phyloP scores from a whole-genome alignment of 2,888 invertebrate species.

The Cetonia aurata region DNA sequence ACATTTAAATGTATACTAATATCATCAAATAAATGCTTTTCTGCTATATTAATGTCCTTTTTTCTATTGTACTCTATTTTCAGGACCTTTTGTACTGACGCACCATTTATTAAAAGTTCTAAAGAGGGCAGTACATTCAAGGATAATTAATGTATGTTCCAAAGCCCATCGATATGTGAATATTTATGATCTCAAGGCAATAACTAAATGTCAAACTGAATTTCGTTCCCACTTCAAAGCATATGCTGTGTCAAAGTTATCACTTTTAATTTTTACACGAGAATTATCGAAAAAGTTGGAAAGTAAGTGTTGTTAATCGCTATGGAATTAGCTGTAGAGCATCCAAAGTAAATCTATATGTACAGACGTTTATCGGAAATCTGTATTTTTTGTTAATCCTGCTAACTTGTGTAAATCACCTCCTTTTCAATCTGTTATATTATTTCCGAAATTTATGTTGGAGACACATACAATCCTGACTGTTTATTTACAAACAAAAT shows the following conservation, averaged over 20 bases:
- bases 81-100: conserved; percentile 67
- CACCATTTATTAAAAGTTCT: conserved; percentile 66
- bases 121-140: conserved; percentile 62
- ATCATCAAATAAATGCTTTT: too few relatives aligned
- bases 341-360: too few relatives aligned
- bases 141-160: conserved; percentile 68
- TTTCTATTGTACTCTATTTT: conserved; percentile 43
- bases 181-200: conserved; percentile 60
- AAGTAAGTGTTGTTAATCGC: conserved; percentile 56
- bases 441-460: too few relatives aligned
- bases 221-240: conserved; percentile 61
- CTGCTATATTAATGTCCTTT: conserved; percentile 14
- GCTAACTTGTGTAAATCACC: too few relatives aligned
- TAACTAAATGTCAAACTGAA: conserved; percentile 57
- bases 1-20: conserved; percentile 23
- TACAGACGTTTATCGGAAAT: too few relatives aligned
- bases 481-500: too few relatives aligned
- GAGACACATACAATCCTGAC: too few relatives aligned
- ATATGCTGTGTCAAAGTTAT: conserved; percentile 65
- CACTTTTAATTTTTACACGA: conserved; percentile 62
- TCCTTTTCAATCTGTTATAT: too few relatives aligned
- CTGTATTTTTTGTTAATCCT: too few relatives aligned
- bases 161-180: conserved; percentile 64
- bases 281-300: conserved; percentile 61
- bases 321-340: not conserved